A percentile compares a stretch with the other conserved stretches of the same genome.
These are phyloP conservation scores for Escarpia spicata DNA, from an alignment of 2,888 invertebrate species.

Conservation along the genomic window DNA sequence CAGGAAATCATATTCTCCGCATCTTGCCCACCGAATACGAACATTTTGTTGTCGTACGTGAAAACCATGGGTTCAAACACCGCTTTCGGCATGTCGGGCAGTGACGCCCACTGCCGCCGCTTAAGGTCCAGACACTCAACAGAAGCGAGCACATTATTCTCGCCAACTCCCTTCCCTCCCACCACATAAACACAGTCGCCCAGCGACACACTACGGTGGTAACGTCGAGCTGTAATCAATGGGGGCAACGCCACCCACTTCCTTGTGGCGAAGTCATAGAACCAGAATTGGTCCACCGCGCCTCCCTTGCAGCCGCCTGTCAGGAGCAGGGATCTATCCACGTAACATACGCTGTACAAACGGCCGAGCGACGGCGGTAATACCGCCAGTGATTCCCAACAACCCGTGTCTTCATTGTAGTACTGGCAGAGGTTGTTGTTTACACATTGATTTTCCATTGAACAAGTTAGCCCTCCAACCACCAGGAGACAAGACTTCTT, in stretches of 20 bases:
- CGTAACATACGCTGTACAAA: slow-evolving; percentile 33
- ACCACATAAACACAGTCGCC: slow-evolving; percentile 34
- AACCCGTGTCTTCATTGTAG: slow-evolving; percentile 29
- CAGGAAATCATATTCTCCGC: slow-evolving; percentile 27
- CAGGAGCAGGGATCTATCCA: slow-evolving; percentile 32
- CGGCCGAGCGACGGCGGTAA: slow-evolving; percentile 37
- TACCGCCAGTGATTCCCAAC: slow-evolving; percentile 37
- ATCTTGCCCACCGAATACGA: slow-evolving; percentile 36
- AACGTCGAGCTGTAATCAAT: slow-evolving; percentile 31
- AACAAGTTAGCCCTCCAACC: slow-evolving; percentile 36
- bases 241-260: slow-evolving; percentile 36
- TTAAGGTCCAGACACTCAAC: slow-evolving; percentile 30
- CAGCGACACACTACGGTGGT: slow-evolving; percentile 34
- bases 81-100: slow-evolving; percentile 29
- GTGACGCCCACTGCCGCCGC: slow-evolving; percentile 25
- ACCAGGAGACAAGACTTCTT: slow-evolving; percentile 28
- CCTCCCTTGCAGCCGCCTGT: slow-evolving; percentile 36
- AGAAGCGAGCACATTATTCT: slow-evolving; percentile 25
- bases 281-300: slow-evolving; percentile 37
- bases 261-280: slow-evolving; percentile 35
- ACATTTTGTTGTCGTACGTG: slow-evolving; percentile 33
- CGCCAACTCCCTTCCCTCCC: slow-evolving; percentile 38
- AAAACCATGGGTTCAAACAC: slow-evolving; percentile 34
- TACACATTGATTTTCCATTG: not conserved
- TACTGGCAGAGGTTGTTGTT: slow-evolving; percentile 39